Evolutionary conservation across 1,140 invertebrate species (phyloP).

Genomic region (Musca domestica): DNA sequence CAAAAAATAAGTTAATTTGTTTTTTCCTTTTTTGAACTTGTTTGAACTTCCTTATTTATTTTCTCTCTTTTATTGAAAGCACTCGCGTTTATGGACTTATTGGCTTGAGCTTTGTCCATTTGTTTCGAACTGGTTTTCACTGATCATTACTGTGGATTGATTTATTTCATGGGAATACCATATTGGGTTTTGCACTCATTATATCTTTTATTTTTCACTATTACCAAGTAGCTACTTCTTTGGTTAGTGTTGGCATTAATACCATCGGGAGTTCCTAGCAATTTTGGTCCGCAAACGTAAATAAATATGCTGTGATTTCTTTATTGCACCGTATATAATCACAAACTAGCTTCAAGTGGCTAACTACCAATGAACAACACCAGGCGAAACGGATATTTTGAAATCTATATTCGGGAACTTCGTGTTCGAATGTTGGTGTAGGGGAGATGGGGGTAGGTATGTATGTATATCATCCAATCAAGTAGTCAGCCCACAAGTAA

Average conservation of each 20-base stretch:
- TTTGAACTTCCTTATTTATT: too few species aligned
- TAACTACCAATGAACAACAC: constrained; percentile 25
- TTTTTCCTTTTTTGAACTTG: too few species aligned
- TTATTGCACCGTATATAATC: constrained; percentile 13
- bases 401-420: constrained; percentile 5
- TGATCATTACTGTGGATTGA: background rate
- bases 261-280: background rate
- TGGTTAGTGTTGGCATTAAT: background rate
- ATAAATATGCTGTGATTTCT: constrained; percentile 22
- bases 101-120: too few species aligned
- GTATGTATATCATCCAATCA: constrained; percentile 4
- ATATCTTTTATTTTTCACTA: background rate
- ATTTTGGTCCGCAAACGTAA: background rate
- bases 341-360: constrained; percentile 26
- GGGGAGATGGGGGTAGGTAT: too few species aligned
- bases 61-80: too few species aligned
- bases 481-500: background rate
- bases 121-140: background rate
- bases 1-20: too few species aligned
- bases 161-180: background rate
- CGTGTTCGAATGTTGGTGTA: too few species aligned
- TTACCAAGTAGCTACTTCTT: background rate
- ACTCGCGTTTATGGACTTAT: too few species aligned
- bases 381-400: constrained; percentile 22
- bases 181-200: background rate